These are phyloP conservation scores for Pholis gunnellus DNA, from an alignment of 2,113 vertebrate species.

Conservation along the genomic window DNA sequence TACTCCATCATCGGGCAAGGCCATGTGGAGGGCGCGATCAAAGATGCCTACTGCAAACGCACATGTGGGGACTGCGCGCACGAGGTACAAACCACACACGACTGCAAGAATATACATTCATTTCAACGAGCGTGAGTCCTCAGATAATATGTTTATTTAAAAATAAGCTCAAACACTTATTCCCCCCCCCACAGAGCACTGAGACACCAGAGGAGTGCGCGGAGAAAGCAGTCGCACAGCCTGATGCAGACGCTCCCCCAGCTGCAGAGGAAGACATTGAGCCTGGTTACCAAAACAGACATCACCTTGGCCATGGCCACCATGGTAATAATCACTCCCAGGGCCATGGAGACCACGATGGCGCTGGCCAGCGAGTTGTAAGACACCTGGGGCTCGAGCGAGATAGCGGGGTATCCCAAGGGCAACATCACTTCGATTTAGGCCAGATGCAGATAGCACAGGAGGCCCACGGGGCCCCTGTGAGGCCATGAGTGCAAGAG, in stretches of 20 bases:
- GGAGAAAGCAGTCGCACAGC: constrained; percentile 45
- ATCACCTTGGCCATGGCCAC: constrained; percentile 33
- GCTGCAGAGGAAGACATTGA: constrained; percentile 44
- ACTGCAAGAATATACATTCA: neutral
- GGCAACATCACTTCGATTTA: constrained; percentile 43
- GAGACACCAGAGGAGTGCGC: constrained; percentile 70
- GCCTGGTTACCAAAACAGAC: constrained; percentile 26
- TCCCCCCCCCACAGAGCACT: constrained; percentile 44
- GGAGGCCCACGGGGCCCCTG: constrained; percentile 37
- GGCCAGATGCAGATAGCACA: constrained; percentile 61
- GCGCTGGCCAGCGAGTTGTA: constrained; percentile 20
- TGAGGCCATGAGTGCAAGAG: constrained; percentile 75
- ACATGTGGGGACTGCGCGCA: constrained; percentile 89
- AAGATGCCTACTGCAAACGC: constrained; percentile 87
- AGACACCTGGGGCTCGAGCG: constrained; percentile 27
- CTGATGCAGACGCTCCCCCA: constrained; percentile 28
- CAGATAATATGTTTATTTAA: neutral
- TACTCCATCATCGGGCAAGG: constrained; percentile 87
- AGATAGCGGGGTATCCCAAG: constrained; percentile 9
- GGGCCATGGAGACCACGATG: constrained; percentile 25
- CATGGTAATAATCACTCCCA: constrained; percentile 7
- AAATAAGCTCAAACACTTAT: neutral
- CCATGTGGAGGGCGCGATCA: constrained; percentile 90
- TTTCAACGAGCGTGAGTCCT: neutral
- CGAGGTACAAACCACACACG: constrained; percentile 78